phyloP scores from a whole-genome alignment of 1,140 invertebrate species.

The Anadara kagoshimensis region DNA sequence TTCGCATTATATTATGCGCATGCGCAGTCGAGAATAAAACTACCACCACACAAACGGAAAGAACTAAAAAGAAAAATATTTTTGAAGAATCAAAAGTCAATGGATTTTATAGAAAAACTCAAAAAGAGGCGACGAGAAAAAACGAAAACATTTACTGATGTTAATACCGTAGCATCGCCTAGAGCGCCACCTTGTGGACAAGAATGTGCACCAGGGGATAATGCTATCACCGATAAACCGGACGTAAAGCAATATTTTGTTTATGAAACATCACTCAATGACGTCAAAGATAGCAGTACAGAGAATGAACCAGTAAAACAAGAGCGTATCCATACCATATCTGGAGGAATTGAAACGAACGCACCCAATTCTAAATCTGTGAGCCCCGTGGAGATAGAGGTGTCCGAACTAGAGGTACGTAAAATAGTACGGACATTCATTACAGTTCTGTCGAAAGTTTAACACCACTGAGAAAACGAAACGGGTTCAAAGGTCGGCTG shows the following conservation, averaged over 20 bases:
- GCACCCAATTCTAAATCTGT: conserved; percentile 14
- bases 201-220: conserved; percentile 7
- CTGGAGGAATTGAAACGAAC: conserved; percentile 11
- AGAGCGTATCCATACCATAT: conserved; percentile 29
- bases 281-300: neutral
- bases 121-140: conserved; percentile 51
- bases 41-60: conserved; percentile 63
- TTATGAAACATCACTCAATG: neutral
- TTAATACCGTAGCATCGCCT: conserved; percentile 37
- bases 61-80: conserved; percentile 64
- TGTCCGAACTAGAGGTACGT: conserved; percentile 24
- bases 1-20: conserved; percentile 98
- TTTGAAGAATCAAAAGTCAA: conserved; percentile 61
- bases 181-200: conserved; percentile 40
- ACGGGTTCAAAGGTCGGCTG: neutral
- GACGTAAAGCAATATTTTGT: conserved; percentile 11
- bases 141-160: conserved; percentile 38
- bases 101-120: conserved; percentile 58
- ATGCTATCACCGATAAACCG: conserved; percentile 4
- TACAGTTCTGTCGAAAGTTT: neutral
- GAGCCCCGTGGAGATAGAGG: conserved; percentile 34
- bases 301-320: too few relatives aligned
- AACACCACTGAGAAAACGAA: neutral
- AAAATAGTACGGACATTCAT: neutral
- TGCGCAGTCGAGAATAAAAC: conserved; percentile 67